Percentiles rank a stretch among this genome's conserved stretches.
phyloP scores from a whole-genome alignment of 2,888 invertebrate genomes.

The Drosophila maculinotata region DNA sequence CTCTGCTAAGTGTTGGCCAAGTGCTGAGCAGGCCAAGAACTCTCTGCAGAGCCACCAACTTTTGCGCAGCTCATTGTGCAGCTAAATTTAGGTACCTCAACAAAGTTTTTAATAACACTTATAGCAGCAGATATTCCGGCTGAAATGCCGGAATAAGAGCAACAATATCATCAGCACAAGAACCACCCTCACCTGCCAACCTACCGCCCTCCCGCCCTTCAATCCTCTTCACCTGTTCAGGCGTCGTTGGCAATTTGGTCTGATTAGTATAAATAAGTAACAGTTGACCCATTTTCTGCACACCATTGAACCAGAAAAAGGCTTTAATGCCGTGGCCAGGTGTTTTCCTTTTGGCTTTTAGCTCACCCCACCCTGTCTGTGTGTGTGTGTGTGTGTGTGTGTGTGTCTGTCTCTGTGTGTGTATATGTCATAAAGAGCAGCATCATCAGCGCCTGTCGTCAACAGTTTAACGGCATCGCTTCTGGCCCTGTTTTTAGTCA shows the following conservation, averaged over 20 bases:
- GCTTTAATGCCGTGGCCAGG: conserved; percentile 54
- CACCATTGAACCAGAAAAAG: conserved; percentile 76
- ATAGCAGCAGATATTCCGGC: conserved; percentile 58
- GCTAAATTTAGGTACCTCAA: conserved; percentile 67
- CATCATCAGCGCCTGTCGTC: conserved; percentile 49
- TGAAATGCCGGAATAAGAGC: conserved; percentile 22
- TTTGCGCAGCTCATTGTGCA: conserved; percentile 31
- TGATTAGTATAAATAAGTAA: conserved; percentile 80
- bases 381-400: conserved; percentile 11
- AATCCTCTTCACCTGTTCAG: neutral
- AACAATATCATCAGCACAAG: conserved; percentile 12
- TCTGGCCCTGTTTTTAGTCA: conserved; percentile 52
- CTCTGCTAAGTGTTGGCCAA: conserved; percentile 40
- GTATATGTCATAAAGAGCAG: conserved; percentile 33
- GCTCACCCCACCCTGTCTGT: neutral
- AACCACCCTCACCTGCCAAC: conserved; percentile 6
- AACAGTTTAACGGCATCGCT: conserved; percentile 56
- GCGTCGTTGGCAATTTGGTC: conserved; percentile 55
- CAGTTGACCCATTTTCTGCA: conserved; percentile 78
- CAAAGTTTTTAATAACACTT: conserved; percentile 76
- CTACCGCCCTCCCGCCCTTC: neutral
- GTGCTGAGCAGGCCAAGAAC: conserved; percentile 36
- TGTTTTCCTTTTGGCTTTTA: conserved; percentile 6
- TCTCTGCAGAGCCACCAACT: conserved; percentile 9
- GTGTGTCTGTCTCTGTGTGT: conserved; percentile 7